Conservation (phyloP, 2,113 vertebrate species). For the Procavia capensis region DNA sequence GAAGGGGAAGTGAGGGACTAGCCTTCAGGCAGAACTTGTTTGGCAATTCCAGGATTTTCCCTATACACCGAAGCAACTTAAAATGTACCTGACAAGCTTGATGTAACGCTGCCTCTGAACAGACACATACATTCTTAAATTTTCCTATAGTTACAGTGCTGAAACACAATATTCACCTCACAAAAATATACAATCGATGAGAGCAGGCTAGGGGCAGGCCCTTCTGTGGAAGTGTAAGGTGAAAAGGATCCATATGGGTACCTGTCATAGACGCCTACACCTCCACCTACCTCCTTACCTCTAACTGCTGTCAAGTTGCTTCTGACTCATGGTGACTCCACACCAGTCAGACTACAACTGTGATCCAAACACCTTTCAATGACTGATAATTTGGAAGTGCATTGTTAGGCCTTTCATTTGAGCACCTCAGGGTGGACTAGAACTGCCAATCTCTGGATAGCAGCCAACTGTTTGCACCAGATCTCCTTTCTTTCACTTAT, state of each 20-base stretch:
- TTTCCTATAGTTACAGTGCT: not conserved
- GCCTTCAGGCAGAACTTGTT: not conserved
- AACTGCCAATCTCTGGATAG: not conserved
- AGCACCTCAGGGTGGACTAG: not conserved
- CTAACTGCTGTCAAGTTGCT: not conserved
- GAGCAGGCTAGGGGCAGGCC: rapidly evolving
- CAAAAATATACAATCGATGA: not conserved
- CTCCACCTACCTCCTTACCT: not conserved
- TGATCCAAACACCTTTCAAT: not conserved
- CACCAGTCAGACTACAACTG: not conserved
- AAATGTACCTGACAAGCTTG: too few relatives aligned
- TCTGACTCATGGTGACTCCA: not conserved
- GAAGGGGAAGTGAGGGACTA: rapidly evolving
- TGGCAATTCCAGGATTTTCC: not conserved
- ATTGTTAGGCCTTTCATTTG: too few relatives aligned
- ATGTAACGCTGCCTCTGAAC: too few relatives aligned
- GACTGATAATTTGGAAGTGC: not conserved
- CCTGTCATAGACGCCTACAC: rapidly evolving
- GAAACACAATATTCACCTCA: not conserved
- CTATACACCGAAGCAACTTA: not conserved
- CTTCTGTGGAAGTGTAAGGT: rapidly evolving
- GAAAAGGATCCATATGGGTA: not conserved
- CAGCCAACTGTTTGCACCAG: not conserved
- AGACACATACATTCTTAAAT: not conserved
- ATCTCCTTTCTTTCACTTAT: not conserved